phyloP scores from a whole-genome alignment of 2,888 invertebrate genomes.

The Chalcosyrphus nemorum region DNA sequence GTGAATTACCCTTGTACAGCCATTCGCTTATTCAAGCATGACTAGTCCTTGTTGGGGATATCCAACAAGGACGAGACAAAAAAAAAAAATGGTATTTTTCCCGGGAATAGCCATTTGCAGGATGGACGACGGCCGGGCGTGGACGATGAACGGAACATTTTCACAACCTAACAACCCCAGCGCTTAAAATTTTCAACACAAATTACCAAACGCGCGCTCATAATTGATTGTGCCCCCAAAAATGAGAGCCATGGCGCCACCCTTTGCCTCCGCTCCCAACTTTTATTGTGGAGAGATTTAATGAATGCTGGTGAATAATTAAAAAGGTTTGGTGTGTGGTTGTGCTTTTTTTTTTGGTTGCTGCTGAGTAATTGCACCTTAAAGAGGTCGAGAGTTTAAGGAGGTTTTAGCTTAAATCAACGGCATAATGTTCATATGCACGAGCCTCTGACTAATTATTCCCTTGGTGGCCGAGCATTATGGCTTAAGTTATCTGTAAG shows the following conservation, averaged over 20 bases:
- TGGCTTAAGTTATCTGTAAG: constrained; percentile 37
- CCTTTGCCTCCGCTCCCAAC: neutral
- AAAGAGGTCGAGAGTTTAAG: constrained; percentile 26
- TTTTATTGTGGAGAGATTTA: constrained; percentile 22
- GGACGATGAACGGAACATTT: constrained; percentile 4
- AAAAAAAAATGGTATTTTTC: neutral
- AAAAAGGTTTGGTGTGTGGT: constrained; percentile 32
- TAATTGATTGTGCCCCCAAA: constrained; percentile 52
- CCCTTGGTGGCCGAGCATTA: constrained; percentile 40
- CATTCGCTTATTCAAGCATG: neutral
- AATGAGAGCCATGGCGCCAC: constrained; percentile 12
- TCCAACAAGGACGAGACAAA: neutral
- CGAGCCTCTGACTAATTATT: constrained; percentile 41
- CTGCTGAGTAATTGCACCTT: constrained; percentile 28
- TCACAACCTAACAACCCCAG: neutral
- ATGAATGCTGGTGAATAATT: constrained; percentile 54
- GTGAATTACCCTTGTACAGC: constrained; percentile 25
- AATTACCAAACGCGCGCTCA: constrained; percentile 44
- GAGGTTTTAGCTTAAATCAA: neutral
- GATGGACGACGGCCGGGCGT: constrained; percentile 7
- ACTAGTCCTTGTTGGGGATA: neutral
- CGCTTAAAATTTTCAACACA: constrained; percentile 17
- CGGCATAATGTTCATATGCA: neutral
- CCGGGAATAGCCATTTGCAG: constrained; percentile 29
- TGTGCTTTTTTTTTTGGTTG: neutral